Base-by-base conservation (phyloP, 30 jellyfish, hydroid and myxozoan species). In the Phacellophora camtschatica region DNA sequence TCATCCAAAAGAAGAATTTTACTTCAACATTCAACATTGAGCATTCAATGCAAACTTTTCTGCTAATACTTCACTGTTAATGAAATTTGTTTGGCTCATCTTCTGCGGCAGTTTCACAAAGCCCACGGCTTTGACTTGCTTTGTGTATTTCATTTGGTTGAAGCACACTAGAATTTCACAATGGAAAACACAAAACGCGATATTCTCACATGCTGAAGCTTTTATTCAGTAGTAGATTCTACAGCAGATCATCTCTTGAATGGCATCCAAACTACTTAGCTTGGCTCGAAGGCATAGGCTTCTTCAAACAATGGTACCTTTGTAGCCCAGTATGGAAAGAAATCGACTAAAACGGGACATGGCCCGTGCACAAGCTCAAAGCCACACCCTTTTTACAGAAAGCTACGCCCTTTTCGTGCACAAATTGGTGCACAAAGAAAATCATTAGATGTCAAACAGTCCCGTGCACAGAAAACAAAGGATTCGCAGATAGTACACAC, bases 1-100 rank as follows among this genome's bases (percentile, higher is more conserved):
- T 71, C 18, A 71, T 71, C 84, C 51, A 8, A 5, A 53, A 31
- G 50, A 46, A 71, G 71, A 45, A 28, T 34, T 48, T 71, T 71
- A n/a, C n/a, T n/a, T n/a, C n/a, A n/a, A n/a, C n/a, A n/a, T n/a
- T n/a, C n/a, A n/a, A n/a, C n/a, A n/a, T n/a, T n/a, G n/a, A n/a
- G n/a, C n/a, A n/a, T n/a, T n/a, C n/a, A n/a, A n/a, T n/a, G n/a
- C n/a, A n/a, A n/a, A n/a, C 29, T 71, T 45, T 34, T 49, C 71
- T 59, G 72, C 49, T 71, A 54, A 71, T 71, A 71, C 30, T 58
- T 71, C 72, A 48, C 84, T 46, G 48, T 71, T 50, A 71, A 71
- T 71, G 48, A 57, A 23, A 54, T 71, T 50, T 48, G 32, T 20
- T 36, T 6, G 25, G 13, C 84, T 71, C 51, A 71, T 53, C 72